Percentiles rank a stretch among this genome's conserved stretches.
Conservation (phyloP, 2,113 vertebrate species). For the Poecile atricapillus region DNA sequence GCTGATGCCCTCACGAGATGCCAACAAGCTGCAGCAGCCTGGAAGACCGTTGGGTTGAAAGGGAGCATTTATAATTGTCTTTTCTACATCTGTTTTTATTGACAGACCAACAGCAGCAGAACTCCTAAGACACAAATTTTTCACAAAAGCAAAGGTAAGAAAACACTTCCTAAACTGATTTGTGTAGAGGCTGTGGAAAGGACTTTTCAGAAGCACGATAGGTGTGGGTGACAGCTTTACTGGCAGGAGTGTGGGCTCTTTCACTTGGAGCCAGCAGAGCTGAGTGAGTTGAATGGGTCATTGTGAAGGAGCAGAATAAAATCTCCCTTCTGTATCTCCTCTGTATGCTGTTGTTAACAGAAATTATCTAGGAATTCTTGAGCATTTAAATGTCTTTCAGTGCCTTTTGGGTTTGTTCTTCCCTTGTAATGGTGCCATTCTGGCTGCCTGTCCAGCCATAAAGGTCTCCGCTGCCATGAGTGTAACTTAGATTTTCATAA, state of each 20-base stretch:
- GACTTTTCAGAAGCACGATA: not conserved
- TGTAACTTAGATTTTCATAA: not conserved
- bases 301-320: constrained; percentile 5
- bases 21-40: not conserved
- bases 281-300: not conserved
- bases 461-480: not conserved
- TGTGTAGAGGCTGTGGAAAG: not conserved
- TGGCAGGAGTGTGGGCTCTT: not conserved
- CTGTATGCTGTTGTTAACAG: not conserved
- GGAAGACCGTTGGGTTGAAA: not conserved
- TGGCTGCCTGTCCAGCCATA: not conserved
- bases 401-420: not conserved
- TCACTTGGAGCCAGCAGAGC: not conserved
- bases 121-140: constrained; percentile 94
- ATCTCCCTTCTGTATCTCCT: not conserved
- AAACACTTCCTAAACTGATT: not conserved
- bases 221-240: not conserved
- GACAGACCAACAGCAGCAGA: constrained; percentile 92
- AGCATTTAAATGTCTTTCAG: not conserved
- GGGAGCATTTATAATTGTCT: constrained; percentile 27
- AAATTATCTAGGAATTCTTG: not conserved
- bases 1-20: not conserved
- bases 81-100: constrained; percentile 51
- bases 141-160: constrained; percentile 95
- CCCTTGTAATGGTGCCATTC: not conserved